Percentiles rank a stretch among this genome's conserved stretches.
phyloP scores from a whole-genome alignment of 1,140 invertebrate species.

The Drosophila ironensis region DNA sequence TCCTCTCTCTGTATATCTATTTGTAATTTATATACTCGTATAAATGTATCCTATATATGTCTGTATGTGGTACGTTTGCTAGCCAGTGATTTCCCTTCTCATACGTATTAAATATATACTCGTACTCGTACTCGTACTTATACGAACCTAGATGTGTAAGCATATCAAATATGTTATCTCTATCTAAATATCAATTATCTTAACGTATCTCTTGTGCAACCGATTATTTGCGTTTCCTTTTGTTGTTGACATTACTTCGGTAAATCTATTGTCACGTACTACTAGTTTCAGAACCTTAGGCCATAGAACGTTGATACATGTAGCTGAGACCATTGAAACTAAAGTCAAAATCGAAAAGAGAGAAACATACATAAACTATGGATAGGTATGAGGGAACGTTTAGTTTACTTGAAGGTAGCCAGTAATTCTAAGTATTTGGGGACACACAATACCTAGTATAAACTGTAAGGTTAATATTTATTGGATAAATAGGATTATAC shows the following conservation, averaged over 20 bases:
- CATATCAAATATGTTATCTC: conserved; percentile 23
- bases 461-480: too few species aligned
- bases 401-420: neutral
- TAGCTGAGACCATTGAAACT: conserved; percentile 19
- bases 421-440: too few species aligned
- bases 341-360: conserved; percentile 29
- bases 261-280: conserved; percentile 19
- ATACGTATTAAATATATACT: too few species aligned
- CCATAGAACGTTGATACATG: conserved; percentile 6
- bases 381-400: neutral
- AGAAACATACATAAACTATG: too few species aligned
- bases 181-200: conserved; percentile 15
- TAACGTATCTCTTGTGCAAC: conserved; percentile 14
- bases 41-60: conserved; percentile 51
- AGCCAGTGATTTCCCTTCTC: conserved; percentile 41
- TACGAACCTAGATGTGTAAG: conserved; percentile 16
- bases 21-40: conserved; percentile 33
- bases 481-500: too few species aligned
- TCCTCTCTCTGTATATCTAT: conserved; percentile 46
- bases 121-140: too few species aligned
- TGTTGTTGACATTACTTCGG: conserved; percentile 26
- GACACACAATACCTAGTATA: too few species aligned
- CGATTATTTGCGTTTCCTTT: conserved; percentile 17
- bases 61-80: conserved; percentile 57
- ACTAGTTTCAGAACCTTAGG: neutral